These are phyloP conservation scores for Galbula dea DNA, from an alignment of 2,113 vertebrate species.

Conservation along the genomic window DNA sequence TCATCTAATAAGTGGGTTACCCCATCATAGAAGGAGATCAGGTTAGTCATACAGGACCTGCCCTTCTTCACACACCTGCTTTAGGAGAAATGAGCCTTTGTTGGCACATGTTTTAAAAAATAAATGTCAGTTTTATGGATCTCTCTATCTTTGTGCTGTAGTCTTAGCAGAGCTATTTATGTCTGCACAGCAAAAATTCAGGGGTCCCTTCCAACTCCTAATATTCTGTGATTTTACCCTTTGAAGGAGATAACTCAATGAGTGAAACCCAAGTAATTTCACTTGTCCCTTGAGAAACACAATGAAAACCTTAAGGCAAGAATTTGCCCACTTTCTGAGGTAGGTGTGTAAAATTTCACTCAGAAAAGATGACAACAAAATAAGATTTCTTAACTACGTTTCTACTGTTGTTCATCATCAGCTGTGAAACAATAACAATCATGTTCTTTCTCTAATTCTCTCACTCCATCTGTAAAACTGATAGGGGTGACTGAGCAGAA, in stretches of 20 bases:
- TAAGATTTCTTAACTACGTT: conserved; percentile 2
- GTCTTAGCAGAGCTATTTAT: background rate
- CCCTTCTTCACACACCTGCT: conserved; percentile 24
- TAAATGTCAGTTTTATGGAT: background rate
- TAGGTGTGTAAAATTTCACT: background rate
- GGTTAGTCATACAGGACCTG: too few relatives aligned
- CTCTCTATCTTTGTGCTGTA: background rate
- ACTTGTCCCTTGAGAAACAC: background rate
- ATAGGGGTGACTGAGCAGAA: conserved; percentile 40
- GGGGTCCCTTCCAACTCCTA: too few relatives aligned
- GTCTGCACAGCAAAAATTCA: conserved; percentile 11
- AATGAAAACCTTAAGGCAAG: conserved; percentile 13
- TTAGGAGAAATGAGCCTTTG: background rate
- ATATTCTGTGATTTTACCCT: conserved; percentile 37
- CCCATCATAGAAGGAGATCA: too few relatives aligned
- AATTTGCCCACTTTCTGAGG: background rate
- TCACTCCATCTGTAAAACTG: conserved; percentile 30
- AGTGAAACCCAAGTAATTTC: conserved; percentile 20
- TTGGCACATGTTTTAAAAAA: background rate
- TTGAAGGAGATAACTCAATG: background rate
- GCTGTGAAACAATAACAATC: background rate
- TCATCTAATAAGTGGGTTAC: too few relatives aligned
- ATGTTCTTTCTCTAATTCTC: conserved; percentile 18
- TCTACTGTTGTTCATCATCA: background rate
- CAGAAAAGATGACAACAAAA: background rate